Evolutionary conservation across 2,113 vertebrate species (phyloP).

Genomic region (Barbus barbus): DNA sequence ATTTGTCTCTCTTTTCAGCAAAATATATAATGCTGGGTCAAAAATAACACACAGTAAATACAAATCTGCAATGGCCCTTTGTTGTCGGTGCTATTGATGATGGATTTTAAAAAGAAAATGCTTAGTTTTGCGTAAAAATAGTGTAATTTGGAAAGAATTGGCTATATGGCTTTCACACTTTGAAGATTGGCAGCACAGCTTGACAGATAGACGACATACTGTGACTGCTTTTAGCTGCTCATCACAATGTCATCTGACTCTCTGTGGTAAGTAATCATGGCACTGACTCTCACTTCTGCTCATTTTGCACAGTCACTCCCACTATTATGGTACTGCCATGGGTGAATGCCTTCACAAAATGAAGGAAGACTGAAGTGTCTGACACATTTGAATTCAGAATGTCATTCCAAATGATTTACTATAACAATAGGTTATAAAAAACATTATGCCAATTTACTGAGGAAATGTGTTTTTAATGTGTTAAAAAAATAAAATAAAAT

Average conservation of each 20-base stretch:
- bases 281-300: slow-evolving; percentile 28
- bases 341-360: slow-evolving; percentile 29
- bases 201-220: slow-evolving; percentile 13
- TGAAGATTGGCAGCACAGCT: slow-evolving; percentile 5
- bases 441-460: background rate
- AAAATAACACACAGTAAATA: background rate
- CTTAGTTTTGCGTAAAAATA: background rate
- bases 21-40: background rate
- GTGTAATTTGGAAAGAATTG: background rate
- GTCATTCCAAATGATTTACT: background rate
- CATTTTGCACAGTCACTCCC: slow-evolving; percentile 23
- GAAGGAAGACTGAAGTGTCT: background rate
- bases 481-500: background rate
- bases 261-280: slow-evolving; percentile 23
- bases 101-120: background rate
- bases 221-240: slow-evolving; percentile 30
- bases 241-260: slow-evolving; percentile 45
- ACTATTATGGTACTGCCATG: slow-evolving; percentile 28
- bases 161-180: background rate
- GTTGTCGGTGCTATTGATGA: slow-evolving; percentile 10
- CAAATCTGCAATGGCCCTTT: background rate
- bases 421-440: background rate
- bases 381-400: slow-evolving; percentile 11
- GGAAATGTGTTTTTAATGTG: background rate
- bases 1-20: slow-evolving; percentile 4